These are phyloP conservation scores for Sinonovacula constricta DNA, from an alignment of 1,140 invertebrate species.

Conservation along the genomic window DNA sequence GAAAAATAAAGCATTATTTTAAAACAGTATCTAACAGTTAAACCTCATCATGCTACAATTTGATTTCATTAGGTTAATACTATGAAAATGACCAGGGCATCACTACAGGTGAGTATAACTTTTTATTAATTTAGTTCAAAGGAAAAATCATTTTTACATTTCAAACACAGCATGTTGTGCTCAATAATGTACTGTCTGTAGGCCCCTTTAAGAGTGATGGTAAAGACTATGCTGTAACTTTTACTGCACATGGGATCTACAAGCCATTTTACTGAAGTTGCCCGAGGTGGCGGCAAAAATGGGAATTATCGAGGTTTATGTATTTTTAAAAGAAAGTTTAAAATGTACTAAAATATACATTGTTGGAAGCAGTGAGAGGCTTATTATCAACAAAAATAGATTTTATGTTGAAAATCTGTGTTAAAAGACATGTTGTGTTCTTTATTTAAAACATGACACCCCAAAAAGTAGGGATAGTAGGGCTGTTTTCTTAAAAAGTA, in stretches of 20 bases:
- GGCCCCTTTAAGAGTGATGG: conserved; percentile 26
- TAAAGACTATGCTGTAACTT: conserved; percentile 28
- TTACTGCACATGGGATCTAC: conserved; percentile 28
- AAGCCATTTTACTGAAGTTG: conserved; percentile 27
- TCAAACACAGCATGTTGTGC: conserved; percentile 28
- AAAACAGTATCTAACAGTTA: conserved; percentile 31
- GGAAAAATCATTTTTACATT: conserved; percentile 29
- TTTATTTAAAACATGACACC: too few relatives aligned
- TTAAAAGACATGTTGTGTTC: too few relatives aligned
- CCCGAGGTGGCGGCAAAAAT: too few relatives aligned
- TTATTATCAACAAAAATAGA: too few relatives aligned
- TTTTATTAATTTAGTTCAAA: conserved; percentile 26
- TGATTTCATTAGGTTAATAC: conserved; percentile 26
- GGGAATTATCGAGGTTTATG: too few relatives aligned
- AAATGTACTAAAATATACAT: too few relatives aligned
- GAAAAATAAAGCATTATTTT: conserved; percentile 27
- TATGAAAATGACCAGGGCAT: conserved; percentile 28
- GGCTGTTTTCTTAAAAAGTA: too few relatives aligned
- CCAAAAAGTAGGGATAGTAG: too few relatives aligned
- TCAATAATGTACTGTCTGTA: conserved; percentile 26
- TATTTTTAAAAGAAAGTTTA: too few relatives aligned
- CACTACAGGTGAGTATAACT: conserved; percentile 30
- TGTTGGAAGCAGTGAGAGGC: too few relatives aligned
- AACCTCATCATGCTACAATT: conserved; percentile 30
- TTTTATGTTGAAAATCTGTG: too few relatives aligned